Conservation (phyloP, 2,113 vertebrate species). For the Phylloscopus trochilus region DNA sequence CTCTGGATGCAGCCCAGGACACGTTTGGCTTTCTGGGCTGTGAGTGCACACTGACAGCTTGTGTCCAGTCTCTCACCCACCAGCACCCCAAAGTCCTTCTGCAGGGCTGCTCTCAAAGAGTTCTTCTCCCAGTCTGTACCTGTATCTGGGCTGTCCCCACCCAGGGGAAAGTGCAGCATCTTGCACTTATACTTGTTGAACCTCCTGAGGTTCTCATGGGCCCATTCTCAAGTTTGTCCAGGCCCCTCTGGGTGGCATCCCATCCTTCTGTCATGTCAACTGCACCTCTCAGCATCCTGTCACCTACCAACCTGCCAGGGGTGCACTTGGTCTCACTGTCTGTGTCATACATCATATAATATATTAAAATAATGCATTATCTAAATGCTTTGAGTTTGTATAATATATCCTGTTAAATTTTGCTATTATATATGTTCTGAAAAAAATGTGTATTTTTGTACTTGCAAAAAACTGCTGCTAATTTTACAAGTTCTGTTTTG, state of each 20-base stretch:
- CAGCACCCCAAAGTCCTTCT: background rate
- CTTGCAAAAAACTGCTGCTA: slow-evolving; percentile 89
- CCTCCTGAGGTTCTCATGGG: background rate
- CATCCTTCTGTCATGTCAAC: background rate
- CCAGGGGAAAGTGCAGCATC: background rate
- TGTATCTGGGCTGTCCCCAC: background rate
- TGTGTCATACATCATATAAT: slow-evolving; percentile 64
- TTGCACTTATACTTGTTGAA: background rate
- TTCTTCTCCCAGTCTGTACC: background rate
- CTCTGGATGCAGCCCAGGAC: background rate
- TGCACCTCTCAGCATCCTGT: background rate
- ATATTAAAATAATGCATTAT: slow-evolving; percentile 78
- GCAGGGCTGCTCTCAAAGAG: background rate
- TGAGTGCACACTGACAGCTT: fast-evolving
- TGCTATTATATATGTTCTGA: slow-evolving; percentile 81
- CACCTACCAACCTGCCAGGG: background rate
- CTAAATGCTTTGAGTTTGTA: slow-evolving; percentile 88
- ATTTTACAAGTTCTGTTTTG: slow-evolving; percentile 77
- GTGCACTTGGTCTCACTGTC: background rate
- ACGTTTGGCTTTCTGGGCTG: background rate
- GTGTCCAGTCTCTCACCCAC: background rate
- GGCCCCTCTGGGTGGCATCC: background rate
- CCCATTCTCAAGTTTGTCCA: background rate
- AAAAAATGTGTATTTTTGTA: slow-evolving; percentile 95
- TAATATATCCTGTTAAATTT: slow-evolving; percentile 84